These are phyloP conservation scores for Dufourea novaeangliae DNA, from an alignment of 1,140 invertebrate genomes.

Conservation along the genomic window DNA sequence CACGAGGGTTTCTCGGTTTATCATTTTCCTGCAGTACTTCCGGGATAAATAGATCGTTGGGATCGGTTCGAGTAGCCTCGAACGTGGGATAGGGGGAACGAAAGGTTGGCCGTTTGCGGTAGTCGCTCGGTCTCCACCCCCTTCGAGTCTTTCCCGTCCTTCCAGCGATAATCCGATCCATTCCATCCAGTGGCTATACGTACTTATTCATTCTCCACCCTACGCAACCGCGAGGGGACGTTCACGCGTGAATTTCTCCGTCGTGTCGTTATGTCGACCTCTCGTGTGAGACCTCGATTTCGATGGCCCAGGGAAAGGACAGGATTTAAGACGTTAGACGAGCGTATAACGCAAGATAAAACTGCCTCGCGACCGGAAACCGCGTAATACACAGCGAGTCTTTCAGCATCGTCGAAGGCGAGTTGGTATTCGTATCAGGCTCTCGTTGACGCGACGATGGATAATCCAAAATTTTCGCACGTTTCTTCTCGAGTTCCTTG, in stretches of 20 bases:
- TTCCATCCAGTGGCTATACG: neutral
- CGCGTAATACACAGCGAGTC: neutral
- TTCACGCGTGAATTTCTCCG: neutral
- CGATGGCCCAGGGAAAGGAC: too few species aligned
- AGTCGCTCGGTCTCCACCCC: constrained; percentile 1
- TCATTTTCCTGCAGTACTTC: neutral
- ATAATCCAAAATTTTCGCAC: constrained; percentile 6
- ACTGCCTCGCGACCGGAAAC: neutral
- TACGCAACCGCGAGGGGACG: neutral
- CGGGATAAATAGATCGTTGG: neutral
- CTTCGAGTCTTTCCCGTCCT: neutral
- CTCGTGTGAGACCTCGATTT: too few species aligned
- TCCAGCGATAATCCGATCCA: neutral
- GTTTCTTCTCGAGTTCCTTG: neutral
- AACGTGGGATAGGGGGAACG: neutral
- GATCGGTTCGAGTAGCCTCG: neutral
- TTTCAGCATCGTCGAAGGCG: neutral
- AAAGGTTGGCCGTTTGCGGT: neutral
- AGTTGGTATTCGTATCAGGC: too few species aligned
- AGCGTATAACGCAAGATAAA: too few species aligned
- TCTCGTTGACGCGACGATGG: neutral
- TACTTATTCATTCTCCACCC: neutral
- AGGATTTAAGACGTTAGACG: too few species aligned
- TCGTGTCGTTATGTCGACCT: too few species aligned
- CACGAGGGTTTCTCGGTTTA: neutral